Evolutionary conservation across 2,113 vertebrate genomes (phyloP).

Genomic region (Erythrolamprus reginae): DNA sequence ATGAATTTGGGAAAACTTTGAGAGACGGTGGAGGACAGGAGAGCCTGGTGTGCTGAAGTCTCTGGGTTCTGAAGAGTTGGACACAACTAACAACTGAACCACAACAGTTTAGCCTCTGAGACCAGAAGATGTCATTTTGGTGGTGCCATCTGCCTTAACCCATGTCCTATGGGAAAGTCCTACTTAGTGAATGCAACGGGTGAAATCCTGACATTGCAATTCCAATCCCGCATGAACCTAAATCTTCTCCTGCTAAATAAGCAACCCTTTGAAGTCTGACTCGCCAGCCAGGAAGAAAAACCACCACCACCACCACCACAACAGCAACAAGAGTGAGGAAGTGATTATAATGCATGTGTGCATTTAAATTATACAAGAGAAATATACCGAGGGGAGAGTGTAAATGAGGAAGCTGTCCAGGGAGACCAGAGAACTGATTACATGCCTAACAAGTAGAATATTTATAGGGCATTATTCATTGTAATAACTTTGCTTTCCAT

Average conservation of each 20-base stretch:
- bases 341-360: slow-evolving; percentile 43
- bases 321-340: not conserved
- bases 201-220: slow-evolving; percentile 46
- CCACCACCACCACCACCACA: too few relatives aligned
- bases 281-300: not conserved
- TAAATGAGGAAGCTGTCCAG: slow-evolving; percentile 35
- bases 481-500: slow-evolving; percentile 45
- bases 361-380: slow-evolving; percentile 58
- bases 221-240: slow-evolving; percentile 45
- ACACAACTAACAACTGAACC: not conserved
- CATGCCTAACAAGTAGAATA: slow-evolving; percentile 52
- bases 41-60: not conserved
- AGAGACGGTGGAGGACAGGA: not conserved
- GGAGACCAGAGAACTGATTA: slow-evolving; percentile 57
- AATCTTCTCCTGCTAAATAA: slow-evolving; percentile 53
- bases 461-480: slow-evolving; percentile 58
- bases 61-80: not conserved
- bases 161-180: slow-evolving; percentile 28
- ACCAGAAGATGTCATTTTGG: not conserved
- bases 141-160: slow-evolving; percentile 15
- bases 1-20: not conserved
- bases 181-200: slow-evolving; percentile 34
- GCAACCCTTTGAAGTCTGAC: slow-evolving; percentile 41
- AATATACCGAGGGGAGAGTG: slow-evolving; percentile 48
- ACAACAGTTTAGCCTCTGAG: not conserved